Conservation (phyloP, 2,113 vertebrate genomes). For the Prochilodus magdalenae region DNA sequence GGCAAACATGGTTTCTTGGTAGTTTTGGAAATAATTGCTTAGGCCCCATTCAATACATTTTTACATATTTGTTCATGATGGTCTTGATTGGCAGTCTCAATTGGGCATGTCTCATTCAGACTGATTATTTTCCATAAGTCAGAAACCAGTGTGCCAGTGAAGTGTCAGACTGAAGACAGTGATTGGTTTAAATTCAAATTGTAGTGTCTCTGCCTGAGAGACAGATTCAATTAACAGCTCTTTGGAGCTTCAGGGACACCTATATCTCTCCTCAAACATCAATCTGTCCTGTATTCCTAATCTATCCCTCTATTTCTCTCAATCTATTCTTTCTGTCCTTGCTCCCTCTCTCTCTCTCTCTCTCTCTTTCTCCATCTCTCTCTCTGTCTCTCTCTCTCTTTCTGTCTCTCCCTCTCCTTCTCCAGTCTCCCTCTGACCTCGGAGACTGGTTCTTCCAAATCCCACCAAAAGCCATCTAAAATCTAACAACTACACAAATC, state of each 20-base stretch:
- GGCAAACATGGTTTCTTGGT: too few relatives aligned
- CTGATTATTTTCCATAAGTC: background rate
- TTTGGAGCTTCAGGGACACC: conserved; percentile 34
- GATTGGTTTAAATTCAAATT: background rate
- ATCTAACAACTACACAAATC: background rate
- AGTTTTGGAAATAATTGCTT: too few relatives aligned
- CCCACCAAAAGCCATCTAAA: background rate
- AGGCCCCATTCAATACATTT: background rate
- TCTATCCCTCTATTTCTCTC: conserved; percentile 23
- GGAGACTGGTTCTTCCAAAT: background rate
- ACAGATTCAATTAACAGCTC: conserved; percentile 33
- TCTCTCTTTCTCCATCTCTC: conserved; percentile 1
- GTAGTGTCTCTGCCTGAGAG: conserved; percentile 10
- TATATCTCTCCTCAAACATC: background rate
- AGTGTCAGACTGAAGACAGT: conserved; percentile 13
- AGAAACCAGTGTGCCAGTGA: background rate
- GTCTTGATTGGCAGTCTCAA: too few relatives aligned
- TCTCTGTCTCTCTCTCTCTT: conserved; percentile 13
- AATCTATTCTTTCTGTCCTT: background rate
- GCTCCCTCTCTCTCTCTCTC: background rate
- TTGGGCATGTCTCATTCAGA: background rate
- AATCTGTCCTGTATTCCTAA: conserved; percentile 29
- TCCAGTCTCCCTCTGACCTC: background rate
- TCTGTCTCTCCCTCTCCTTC: background rate
- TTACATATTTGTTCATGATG: too few relatives aligned